phyloP scores from a whole-genome alignment of 2,113 vertebrate genomes.

The Cynoglossus semilaevis region DNA sequence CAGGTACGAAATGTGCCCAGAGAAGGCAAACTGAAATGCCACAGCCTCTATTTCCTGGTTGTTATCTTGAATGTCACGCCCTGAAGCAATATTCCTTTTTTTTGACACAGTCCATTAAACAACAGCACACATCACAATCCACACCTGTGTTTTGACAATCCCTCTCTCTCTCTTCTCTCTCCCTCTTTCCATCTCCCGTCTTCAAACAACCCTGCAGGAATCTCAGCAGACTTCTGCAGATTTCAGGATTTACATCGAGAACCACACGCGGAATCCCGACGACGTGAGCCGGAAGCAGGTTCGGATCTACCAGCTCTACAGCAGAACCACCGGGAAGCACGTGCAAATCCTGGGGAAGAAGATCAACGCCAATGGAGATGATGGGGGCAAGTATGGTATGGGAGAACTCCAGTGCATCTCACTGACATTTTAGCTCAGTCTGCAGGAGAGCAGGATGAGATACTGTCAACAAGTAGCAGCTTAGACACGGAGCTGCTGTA shows the following conservation, averaged over 20 bases:
- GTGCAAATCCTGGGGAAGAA: slow-evolving; percentile 81
- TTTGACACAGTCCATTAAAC: slow-evolving; percentile 56
- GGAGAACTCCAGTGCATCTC: slow-evolving; percentile 70
- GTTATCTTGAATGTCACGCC: slow-evolving; percentile 42
- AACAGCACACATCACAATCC: slow-evolving; percentile 46
- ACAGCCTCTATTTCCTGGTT: slow-evolving; percentile 37
- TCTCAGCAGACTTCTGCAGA: slow-evolving; percentile 78
- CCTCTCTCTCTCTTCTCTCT: slow-evolving; percentile 18
- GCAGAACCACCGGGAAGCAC: slow-evolving; percentile 79
- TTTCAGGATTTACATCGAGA: slow-evolving; percentile 80
- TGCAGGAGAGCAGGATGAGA: background rate
- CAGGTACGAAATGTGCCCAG: slow-evolving; percentile 26
- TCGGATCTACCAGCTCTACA: slow-evolving; percentile 82
- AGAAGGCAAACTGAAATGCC: slow-evolving; percentile 39
- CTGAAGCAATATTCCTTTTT: slow-evolving; percentile 20
- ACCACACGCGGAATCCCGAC: slow-evolving; percentile 79
- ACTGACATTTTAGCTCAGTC: slow-evolving; percentile 43
- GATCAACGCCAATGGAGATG: slow-evolving; percentile 82
- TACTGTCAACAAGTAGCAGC: background rate
- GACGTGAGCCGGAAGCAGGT: slow-evolving; percentile 80
- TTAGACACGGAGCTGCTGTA: background rate
- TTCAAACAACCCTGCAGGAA: slow-evolving; percentile 62
- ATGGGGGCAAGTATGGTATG: slow-evolving; percentile 85
- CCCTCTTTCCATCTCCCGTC: slow-evolving; percentile 7
- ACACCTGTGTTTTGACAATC: slow-evolving; percentile 45